Evolutionary conservation across 2,113 vertebrate genomes (phyloP).

Genomic region (Mirza zaza): DNA sequence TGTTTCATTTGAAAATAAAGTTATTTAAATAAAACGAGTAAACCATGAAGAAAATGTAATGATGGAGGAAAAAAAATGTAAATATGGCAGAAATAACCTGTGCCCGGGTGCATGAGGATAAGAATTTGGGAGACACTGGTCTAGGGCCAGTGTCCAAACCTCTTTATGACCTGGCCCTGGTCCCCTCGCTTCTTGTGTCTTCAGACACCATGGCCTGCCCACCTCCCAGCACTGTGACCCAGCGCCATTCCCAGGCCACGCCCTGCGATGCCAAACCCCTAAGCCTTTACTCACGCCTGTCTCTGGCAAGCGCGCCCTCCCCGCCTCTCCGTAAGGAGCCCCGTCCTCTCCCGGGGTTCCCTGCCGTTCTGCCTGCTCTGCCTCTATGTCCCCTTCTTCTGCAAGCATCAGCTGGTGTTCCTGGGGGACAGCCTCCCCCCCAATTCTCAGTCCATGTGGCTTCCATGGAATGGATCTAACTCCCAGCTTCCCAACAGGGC

Average conservation of each 20-base stretch:
- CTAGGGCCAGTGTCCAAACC: neutral
- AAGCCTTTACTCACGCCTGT: neutral
- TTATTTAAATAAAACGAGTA: neutral
- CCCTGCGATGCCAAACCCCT: too few relatives aligned
- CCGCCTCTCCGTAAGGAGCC: neutral
- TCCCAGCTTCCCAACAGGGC: neutral
- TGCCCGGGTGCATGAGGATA: rapidly evolving
- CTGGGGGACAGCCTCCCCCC: neutral
- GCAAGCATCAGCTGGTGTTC: neutral
- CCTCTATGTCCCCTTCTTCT: neutral
- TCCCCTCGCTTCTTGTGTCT: neutral
- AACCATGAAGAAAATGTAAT: neutral
- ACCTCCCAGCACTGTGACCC: neutral
- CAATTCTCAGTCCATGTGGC: neutral
- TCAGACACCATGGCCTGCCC: neutral
- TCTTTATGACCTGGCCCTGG: too few relatives aligned
- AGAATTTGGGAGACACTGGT: neutral
- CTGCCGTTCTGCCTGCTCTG: neutral
- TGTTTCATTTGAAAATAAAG: constrained; percentile 3
- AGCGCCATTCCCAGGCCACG: neutral
- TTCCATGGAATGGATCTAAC: neutral
- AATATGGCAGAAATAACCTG: neutral
- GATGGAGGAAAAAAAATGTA: neutral
- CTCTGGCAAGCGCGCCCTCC: neutral
- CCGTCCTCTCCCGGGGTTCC: neutral